Evolutionary conservation across 2,888 invertebrate species (phyloP), one percentile per base, ranked within the genome.

Genomic region (Pocota personata): DNA sequence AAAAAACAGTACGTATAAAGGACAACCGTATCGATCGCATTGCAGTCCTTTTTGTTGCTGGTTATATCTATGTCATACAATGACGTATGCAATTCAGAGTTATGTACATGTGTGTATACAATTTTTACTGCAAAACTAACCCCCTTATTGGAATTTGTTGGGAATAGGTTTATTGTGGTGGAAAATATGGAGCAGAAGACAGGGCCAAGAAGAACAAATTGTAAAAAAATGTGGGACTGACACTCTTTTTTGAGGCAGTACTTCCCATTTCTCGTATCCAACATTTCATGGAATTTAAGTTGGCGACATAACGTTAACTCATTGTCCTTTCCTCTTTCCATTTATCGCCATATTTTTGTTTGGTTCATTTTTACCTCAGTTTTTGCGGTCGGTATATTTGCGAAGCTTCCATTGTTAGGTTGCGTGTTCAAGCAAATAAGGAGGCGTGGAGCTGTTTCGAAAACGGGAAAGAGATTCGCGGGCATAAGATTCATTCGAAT

Each of bases 31-130:
- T 88, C 88, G 88, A 87, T 88, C 73, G 88, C 62, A 79, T 60
- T 88, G 84, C 88, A 87, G 88, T 87, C 64, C 82, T 88, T 88
- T 87, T 87, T 72, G 66, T 48, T 66, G 66, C 50, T 66, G 30
- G 48, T 57, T 80, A 35, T 75, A 67, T 55, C 10, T 30, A 21
- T 48, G 43, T 32, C 35, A 40, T 67, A 43, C 32, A 48, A 48
- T 77, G 72, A 66, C 58, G 72, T 72, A 48, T 82, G 58, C 32
- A 71, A 27, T 52, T 60, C 21, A 30, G 14, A 73, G 40, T 37
- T 72, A 32, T 40, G 37, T 37, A 21, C n/a, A 24, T 21, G 52
- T 32, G 43, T 35, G n/a, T 37, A 32, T 69, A 64, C 35, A 57
- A 6, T 43, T 67, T 60, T 67, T 62, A 16, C 50, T 60, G 66